Conservation (phyloP, 2,888 invertebrate genomes). For the Acanthosepion pharaonis region DNA sequence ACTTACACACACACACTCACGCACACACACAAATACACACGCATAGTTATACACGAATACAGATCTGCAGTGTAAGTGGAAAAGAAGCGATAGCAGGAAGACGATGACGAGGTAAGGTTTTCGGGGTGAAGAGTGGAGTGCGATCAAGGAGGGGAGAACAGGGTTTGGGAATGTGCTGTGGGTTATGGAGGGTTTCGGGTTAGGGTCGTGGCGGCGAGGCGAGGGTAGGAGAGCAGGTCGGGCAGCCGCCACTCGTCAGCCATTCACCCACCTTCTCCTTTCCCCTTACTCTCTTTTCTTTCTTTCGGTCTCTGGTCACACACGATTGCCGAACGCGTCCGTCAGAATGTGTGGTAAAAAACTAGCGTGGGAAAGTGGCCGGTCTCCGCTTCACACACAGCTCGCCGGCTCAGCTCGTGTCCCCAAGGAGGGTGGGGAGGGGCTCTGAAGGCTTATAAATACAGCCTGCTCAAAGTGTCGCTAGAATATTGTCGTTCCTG, state of each 20-base stretch:
- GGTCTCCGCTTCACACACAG: constrained; percentile 40
- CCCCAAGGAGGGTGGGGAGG: constrained; percentile 1
- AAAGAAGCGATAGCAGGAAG: not conserved
- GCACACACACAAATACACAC: not conserved
- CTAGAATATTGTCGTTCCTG: not conserved
- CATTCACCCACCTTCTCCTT: not conserved
- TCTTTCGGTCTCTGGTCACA: constrained; percentile 34
- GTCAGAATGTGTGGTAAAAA: constrained; percentile 42
- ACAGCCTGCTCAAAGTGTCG: not conserved
- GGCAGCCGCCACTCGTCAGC: not conserved
- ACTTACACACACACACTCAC: too few species aligned
- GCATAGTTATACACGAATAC: not conserved
- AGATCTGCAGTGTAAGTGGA: not conserved
- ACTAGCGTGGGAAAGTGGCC: constrained; percentile 39
- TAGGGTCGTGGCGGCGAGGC: not conserved
- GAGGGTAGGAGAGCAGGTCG: constrained; percentile 24
- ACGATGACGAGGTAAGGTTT: constrained; percentile 3
- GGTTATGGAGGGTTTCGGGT: not conserved
- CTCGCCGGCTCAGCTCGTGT: constrained; percentile 33
- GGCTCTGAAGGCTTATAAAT: not conserved
- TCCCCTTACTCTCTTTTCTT: not conserved
- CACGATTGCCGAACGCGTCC: constrained; percentile 35
- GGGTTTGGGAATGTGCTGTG: constrained; percentile 8
- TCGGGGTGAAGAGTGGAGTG: not conserved
- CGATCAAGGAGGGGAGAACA: not conserved